Base-by-base conservation (phyloP, 2,797 vertebrate genomes). In the Pampus argenteus region DNA sequence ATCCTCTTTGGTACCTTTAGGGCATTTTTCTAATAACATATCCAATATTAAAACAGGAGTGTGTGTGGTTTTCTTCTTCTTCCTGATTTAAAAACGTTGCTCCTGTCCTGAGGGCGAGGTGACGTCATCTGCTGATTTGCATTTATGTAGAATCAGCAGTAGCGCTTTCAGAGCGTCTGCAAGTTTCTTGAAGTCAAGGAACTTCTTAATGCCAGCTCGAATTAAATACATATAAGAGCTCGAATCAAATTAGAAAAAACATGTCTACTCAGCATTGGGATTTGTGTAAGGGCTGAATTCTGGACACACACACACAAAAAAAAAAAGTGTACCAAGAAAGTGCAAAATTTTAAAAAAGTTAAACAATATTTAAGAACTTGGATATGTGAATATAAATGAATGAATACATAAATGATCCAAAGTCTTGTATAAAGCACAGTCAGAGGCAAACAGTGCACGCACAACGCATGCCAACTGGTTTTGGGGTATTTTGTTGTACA, bases 111-210 rank as follows among this genome's bases (percentile, higher is more conserved):
- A 61, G 75, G 86, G 71, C 73, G 47, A 25, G 1, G 28, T 69
- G 70, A 84, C 59, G 22, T 87, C 83, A 78, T 68, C 15, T 18
- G 0, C 54, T 65, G 7, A 78, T 85, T 69, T 73, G 44, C 80
- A 85, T 89, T 85, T 77, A 50, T 74, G 67, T 63, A 50, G 73
- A 49, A 77, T 91, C 87, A 87, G 87, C 83, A 79, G 52, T 44
- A 66, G 47, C 11, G 50, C n/a, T 74, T 83, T 71, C 11, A 62
- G 49, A 61, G 72, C 28, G 56, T 78, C 65, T 83, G 78, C 45
- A 76, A 47, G 71, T 84, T 84, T 78, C 68, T 66, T 61, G 17
- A 31, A 18, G 52, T 62, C n/a, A 7, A 77, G 72, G n/a, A 80
- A 76, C 42, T 61, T 79, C 17, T 68, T 44, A 34, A 55, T 55